Base-by-base conservation (phyloP, 2,797 vertebrate genomes). In the Crenuchus spilurus region DNA sequence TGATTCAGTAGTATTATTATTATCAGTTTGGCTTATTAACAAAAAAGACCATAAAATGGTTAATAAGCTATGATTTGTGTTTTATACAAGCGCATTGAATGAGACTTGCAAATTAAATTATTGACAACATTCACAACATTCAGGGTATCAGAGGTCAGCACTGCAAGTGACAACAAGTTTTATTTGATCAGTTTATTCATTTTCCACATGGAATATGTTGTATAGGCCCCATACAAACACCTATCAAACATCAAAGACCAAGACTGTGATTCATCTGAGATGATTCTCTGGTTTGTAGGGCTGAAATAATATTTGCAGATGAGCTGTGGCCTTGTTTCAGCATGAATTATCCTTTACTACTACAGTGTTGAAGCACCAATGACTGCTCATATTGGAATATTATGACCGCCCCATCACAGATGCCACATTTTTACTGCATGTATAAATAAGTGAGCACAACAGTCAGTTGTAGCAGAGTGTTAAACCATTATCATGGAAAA, bases 141-240 rank as follows among this genome's bases (percentile, higher is more conserved):
- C 16, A 48, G 2, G 2, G 30, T 52, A 65, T 65, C 48, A 68
- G 14, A 30, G 49, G 46, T 24, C 44, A 57, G 51, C 26, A 26
- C 31, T 52, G 18, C 24, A 31, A 62, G n/a, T 39, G 6, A n/a
- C 28, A 16, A 14, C 8, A 6, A 24, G 33, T 42, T 67, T 67
- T 54, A 28, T 35, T 78, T 84, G 81, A 80, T 74, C 80, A 48
- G 20, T 49, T 68, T 46, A 10, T 18, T 48, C 57, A 49, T 67
- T 37, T 54, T 33, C 3, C 26, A 68, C 28, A 69, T 62, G 35
- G 9, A 10, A 44, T 41, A 41, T 1, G 20, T 30, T 46, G 44
- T 37, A 42, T 26, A 55, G 10, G 2, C 9, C n/a, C 55, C 9
- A 41, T 18, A 61, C 8, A 31, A 57, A 13, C 5, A 35, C 28